Conservation (phyloP, 2,888 invertebrate genomes). For the Dendrolimus pini region DNA sequence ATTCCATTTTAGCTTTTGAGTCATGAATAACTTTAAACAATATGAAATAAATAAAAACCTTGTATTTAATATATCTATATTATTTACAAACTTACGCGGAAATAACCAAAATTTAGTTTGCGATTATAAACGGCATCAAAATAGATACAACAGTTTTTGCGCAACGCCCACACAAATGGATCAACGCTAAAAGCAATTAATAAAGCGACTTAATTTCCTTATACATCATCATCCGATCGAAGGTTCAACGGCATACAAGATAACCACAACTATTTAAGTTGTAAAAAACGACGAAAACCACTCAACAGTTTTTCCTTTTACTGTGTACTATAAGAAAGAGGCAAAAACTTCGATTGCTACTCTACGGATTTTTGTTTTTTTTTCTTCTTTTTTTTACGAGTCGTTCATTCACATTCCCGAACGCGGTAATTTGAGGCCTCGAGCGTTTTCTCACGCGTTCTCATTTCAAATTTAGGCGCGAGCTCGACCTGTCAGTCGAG, state of each 20-base stretch:
- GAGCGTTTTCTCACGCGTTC: conserved; percentile 63
- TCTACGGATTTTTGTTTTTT: conserved; percentile 15
- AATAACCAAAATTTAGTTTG: neutral
- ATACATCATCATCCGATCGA: neutral
- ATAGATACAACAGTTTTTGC: neutral
- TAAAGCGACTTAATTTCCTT: neutral
- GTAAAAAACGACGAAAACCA: conserved; percentile 15
- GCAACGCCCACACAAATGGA: neutral
- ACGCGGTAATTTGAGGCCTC: conserved; percentile 50
- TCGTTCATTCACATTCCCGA: conserved; percentile 52
- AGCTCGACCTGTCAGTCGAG: conserved; percentile 39
- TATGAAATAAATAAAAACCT: too few relatives aligned
- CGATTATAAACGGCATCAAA: neutral
- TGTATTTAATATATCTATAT: too few relatives aligned
- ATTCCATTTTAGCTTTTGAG: too few relatives aligned
- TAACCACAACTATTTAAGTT: conserved; percentile 14
- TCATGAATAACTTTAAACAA: too few relatives aligned
- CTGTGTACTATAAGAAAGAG: conserved; percentile 19
- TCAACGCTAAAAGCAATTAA: neutral
- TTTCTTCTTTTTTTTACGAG: conserved; percentile 4
- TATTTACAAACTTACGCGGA: too few relatives aligned
- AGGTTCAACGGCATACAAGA: neutral
- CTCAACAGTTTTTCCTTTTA: conserved; percentile 18
- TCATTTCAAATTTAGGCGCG: conserved; percentile 61
- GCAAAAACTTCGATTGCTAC: conserved; percentile 33